Evolutionary conservation across 1,140 invertebrate species (phyloP), one percentile per base, ranked within the genome.

Genomic region (Calliopsis andreniformis): DNA sequence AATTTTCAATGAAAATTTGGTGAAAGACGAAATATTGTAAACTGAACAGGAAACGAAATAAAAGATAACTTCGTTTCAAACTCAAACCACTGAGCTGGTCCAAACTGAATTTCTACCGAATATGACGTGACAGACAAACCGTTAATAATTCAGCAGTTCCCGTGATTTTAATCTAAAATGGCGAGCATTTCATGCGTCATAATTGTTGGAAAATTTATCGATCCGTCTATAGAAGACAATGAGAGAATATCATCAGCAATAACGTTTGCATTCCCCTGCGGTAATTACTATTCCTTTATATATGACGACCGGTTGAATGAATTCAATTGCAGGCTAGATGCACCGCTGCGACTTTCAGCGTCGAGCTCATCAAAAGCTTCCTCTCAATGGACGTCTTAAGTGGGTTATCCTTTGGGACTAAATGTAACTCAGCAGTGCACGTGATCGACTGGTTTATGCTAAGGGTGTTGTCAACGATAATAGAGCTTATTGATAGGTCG

Each of bases 331-430:
- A 32, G 16, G 7, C 4, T 45, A 3, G 35, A 12, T 55, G 53
- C 14, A 12, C n/a, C n/a, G 14, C 53, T 69, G 18, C 16, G 55
- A 58, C 25, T 32, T 30, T 23, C 30, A 30, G 18, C 67, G 42
- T 4, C 28, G 30, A 12, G 14, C 16, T 53, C 25, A 7, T 55
- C 49, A 35, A 55, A 43, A 43, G 61, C 35, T 49, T 25, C 28
- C 28, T 55, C 61, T 42, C 39, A 47, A 63, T 32, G 49, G 28
- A 55, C 39, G 25, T 66, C 39, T 63, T 66, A 55, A 73, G 28
- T 45, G 10, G 35, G 28, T 66, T 56, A 32, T 62, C 67, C 18
- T 55, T 35, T 45, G 25, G 5, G 18, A 25, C 2, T 42, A 18
- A 30, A 28, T 23, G 23, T 16, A 49, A 71, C 20, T 28, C 55